Evolutionary conservation across 2,888 invertebrate genomes (phyloP), one percentile per base, ranked within the genome.

Genomic region (Pseudococcus longispinus): DNA sequence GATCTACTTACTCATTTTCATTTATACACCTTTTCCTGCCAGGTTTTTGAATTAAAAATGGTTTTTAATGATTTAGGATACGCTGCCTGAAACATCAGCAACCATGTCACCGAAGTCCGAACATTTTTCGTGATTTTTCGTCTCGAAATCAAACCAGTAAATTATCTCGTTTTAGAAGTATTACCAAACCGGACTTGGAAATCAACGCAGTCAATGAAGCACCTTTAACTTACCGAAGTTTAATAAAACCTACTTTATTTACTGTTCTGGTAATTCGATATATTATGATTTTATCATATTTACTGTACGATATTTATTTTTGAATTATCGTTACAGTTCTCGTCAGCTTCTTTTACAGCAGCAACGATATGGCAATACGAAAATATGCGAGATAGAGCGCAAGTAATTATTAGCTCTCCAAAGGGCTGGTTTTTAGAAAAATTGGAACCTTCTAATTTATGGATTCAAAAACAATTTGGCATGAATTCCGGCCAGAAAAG

Each of bases 361-460:
- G 95, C 95, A 89, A 93, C 95, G 23, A 94, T 98, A 88, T 96
- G 96, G 95, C 96, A 97, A 91, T 97, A 98, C 92, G 98, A 98
- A 91, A 93, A 91, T 87, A 90, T 92, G 89, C 90, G 92, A 87
- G 88, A 88, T 42, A 89, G 89, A 87, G 89, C 90, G 18, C 32
- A 65, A 85, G 18, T 65, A 42, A 42, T 85, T 0, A 65, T 85
- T 11, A 42, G 85, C 20, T 74, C 85, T 6, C 85, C 85, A 11
- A 70, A 74, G n/a, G 26, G n/a, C 8, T 85, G 85, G 85, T 37
- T 85, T 26, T 23, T 20, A 20, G 70, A 70, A 8, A 85, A 85
- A 20, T 26, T 74, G 2, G 44, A 85, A 26, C 65, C 84, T 9
- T 80, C 80, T 2, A 37, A 82, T 55, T 32, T 80, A 20, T 60